Conservation (phyloP, 2,888 invertebrate species). For the Hoplodrina ambigua region DNA sequence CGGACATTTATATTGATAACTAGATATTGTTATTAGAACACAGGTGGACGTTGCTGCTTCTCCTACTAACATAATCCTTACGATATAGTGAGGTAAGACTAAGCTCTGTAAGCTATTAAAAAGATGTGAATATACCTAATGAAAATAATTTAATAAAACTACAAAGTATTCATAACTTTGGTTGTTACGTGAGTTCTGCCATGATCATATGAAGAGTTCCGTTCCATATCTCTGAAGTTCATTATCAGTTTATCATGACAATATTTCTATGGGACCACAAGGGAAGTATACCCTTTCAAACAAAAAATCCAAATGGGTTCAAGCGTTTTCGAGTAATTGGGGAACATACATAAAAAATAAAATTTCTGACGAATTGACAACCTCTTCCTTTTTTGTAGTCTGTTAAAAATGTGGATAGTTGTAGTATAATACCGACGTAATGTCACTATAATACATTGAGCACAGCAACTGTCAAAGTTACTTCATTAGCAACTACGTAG, state of each 20-base stretch:
- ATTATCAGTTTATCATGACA: too few relatives aligned
- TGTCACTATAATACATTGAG: slow-evolving; percentile 28
- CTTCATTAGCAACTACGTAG: slow-evolving; percentile 50
- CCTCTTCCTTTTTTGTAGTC: too few relatives aligned
- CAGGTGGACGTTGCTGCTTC: slow-evolving; percentile 22
- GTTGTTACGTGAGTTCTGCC: too few relatives aligned
- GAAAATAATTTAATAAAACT: slow-evolving; percentile 9
- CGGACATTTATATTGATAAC: slow-evolving; percentile 2
- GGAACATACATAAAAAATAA: too few relatives aligned
- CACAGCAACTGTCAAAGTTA: slow-evolving; percentile 50
- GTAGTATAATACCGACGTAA: slow-evolving; percentile 13
- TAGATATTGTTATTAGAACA: slow-evolving; percentile 9
- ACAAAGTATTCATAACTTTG: background rate
- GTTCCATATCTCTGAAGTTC: too few relatives aligned
- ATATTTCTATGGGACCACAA: too few relatives aligned
- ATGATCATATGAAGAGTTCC: too few relatives aligned
- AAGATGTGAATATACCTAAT: background rate
- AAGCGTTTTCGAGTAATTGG: too few relatives aligned
- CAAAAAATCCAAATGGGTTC: too few relatives aligned
- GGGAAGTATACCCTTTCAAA: too few relatives aligned
- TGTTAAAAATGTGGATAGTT: slow-evolving; percentile 11
- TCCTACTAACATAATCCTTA: slow-evolving; percentile 13
- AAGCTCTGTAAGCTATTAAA: slow-evolving; percentile 2
- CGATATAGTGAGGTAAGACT: background rate
- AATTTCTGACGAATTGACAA: too few relatives aligned